Conservation (phyloP, 1,140 invertebrate species). For the Drosophila malerkotliana region DNA sequence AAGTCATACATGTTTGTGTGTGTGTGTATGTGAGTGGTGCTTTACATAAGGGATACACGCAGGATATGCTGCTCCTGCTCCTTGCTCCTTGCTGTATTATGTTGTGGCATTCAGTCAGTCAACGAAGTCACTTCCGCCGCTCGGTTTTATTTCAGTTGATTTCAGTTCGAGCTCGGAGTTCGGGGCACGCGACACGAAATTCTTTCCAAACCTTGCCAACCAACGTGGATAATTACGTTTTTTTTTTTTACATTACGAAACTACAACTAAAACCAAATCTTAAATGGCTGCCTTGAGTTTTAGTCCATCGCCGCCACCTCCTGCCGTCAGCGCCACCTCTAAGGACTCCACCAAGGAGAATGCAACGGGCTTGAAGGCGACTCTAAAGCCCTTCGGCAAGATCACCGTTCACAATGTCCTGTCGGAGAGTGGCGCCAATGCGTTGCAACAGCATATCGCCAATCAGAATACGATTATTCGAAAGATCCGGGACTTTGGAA, state of each 20-base stretch:
- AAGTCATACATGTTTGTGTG: slow-evolving; percentile 43
- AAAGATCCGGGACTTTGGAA: slow-evolving; percentile 80
- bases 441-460: slow-evolving; percentile 67
- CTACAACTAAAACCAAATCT: not conserved
- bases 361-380: slow-evolving; percentile 19
- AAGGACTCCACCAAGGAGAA: slow-evolving; percentile 50
- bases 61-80: slow-evolving; percentile 17
- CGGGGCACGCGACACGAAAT: slow-evolving; percentile 83
- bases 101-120: slow-evolving; percentile 67
- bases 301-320: slow-evolving; percentile 33
- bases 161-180: slow-evolving; percentile 58
- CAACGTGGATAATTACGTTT: not conserved
- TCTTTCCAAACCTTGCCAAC: not conserved
- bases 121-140: slow-evolving; percentile 82
- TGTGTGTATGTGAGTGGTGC: slow-evolving; percentile 33
- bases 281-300: slow-evolving; percentile 65
- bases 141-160: slow-evolving; percentile 16
- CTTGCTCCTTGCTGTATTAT: slow-evolving; percentile 35
- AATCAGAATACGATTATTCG: slow-evolving; percentile 76
- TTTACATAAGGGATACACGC: slow-evolving; percentile 58
- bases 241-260: not conserved
- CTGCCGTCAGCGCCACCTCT: not conserved
- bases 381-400: slow-evolving; percentile 69
- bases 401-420: slow-evolving; percentile 79
- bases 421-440: slow-evolving; percentile 72